phyloP scores from a whole-genome alignment of 2,113 vertebrate species.

The Elaphurus davidianus region DNA sequence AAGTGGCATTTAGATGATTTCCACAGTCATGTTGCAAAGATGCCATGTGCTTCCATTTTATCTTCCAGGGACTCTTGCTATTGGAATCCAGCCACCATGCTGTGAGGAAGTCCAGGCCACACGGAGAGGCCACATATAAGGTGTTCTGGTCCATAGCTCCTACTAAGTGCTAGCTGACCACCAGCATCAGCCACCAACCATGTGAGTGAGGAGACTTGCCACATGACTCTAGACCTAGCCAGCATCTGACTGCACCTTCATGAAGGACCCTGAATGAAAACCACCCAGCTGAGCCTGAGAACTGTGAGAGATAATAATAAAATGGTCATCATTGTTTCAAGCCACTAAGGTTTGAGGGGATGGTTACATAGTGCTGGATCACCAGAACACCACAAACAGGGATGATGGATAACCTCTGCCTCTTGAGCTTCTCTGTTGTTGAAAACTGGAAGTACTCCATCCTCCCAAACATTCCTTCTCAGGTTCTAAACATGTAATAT shows the following conservation, averaged over 20 bases:
- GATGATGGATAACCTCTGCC: neutral
- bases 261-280: neutral
- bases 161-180: neutral
- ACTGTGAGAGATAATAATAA: neutral
- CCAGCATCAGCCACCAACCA: neutral
- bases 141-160: neutral
- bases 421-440: neutral
- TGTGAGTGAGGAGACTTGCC: neutral
- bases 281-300: neutral
- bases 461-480: neutral
- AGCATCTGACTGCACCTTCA: too few species aligned
- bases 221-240: neutral
- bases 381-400: neutral
- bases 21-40: neutral
- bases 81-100: neutral
- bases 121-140: fast-evolving
- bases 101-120: neutral
- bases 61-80: neutral
- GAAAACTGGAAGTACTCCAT: neutral
- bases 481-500: neutral
- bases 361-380: neutral
- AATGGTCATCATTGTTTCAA: neutral
- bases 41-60: fast-evolving
- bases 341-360: neutral
- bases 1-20: neutral